A percentile compares a stretch with the other conserved stretches of the same genome.
Evolutionary conservation across 2,113 vertebrate genomes (phyloP).

Genomic region (Nesoenas mayeri): DNA sequence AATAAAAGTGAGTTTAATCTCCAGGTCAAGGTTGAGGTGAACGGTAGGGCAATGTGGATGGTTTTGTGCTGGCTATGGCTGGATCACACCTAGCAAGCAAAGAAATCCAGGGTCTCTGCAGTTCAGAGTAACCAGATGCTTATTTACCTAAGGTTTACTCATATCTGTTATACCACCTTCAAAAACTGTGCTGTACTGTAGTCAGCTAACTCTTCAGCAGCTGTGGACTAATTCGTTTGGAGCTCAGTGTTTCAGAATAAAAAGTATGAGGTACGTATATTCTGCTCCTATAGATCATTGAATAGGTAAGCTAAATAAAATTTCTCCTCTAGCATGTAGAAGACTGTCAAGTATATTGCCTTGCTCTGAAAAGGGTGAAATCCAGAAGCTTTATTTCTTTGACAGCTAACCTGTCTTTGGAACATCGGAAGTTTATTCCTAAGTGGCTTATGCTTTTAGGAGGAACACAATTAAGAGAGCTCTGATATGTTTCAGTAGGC

Average conservation of each 20-base stretch:
- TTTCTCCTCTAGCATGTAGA: constrained; percentile 1
- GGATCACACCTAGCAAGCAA: constrained; percentile 47
- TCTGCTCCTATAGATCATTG: constrained; percentile 17
- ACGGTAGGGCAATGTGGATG: constrained; percentile 38
- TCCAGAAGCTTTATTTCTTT: constrained; percentile 55
- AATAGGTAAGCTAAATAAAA: constrained; percentile 63
- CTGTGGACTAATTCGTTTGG: constrained; percentile 18
- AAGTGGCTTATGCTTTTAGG: constrained; percentile 36
- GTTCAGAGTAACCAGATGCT: constrained; percentile 41
- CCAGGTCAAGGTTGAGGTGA: constrained; percentile 80
- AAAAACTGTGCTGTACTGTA: background rate
- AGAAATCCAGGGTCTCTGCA: constrained; percentile 25
- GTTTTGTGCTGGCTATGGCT: constrained; percentile 35
- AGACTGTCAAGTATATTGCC: constrained; percentile 19
- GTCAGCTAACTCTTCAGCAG: constrained; percentile 13
- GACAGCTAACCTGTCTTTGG: constrained; percentile 49
- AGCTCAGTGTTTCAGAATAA: constrained; percentile 33
- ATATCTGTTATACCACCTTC: background rate
- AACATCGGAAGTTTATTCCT: constrained; percentile 51
- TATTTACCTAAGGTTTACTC: constrained; percentile 49
- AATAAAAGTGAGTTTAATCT: constrained; percentile 84
- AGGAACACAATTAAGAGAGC: constrained; percentile 57
- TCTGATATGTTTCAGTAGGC: constrained; percentile 69
- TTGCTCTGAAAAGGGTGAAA: constrained; percentile 35
- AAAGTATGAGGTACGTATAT: background rate